These are phyloP conservation scores for Lithophane semibrunnea DNA, from an alignment of 2,888 invertebrate genomes.

Conservation along the genomic window DNA sequence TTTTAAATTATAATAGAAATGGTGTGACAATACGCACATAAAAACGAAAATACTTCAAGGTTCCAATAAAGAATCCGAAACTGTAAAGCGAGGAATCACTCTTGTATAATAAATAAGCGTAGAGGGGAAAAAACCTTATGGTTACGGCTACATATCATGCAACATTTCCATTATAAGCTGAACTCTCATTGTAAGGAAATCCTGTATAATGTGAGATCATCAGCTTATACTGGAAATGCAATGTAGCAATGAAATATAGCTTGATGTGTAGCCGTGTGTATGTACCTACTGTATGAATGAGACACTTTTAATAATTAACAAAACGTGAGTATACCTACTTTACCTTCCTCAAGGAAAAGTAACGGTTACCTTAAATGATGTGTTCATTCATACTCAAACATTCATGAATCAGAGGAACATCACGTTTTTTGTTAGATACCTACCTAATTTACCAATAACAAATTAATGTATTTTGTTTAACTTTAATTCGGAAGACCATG, in stretches of 20 bases:
- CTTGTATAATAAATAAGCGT: background rate
- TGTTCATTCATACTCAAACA: conserved; percentile 15
- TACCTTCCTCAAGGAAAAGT: conserved; percentile 51
- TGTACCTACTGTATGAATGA: background rate
- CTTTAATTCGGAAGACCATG: background rate
- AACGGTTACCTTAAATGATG: conserved; percentile 17
- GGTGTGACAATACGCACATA: conserved; percentile 14
- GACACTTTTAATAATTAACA: background rate
- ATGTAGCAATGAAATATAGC: too few relatives aligned
- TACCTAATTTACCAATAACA: background rate
- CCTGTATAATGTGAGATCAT: too few relatives aligned
- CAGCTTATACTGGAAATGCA: too few relatives aligned
- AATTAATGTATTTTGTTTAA: background rate
- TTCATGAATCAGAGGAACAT: background rate
- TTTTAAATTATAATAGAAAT: conserved; percentile 4
- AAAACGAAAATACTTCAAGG: conserved; percentile 20
- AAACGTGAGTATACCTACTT: background rate
- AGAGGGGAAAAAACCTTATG: conserved; percentile 15
- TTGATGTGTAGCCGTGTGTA: too few relatives aligned
- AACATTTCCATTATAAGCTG: too few relatives aligned
- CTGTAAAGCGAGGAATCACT: background rate
- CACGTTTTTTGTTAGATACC: background rate
- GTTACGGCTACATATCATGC: too few relatives aligned
- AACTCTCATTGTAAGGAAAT: too few relatives aligned
- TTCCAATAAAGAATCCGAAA: background rate